Percentiles rank a stretch among this genome's conserved stretches.
phyloP scores from a whole-genome alignment of 2,797 vertebrate genomes.

The Enteromius thamalakanensis region DNA sequence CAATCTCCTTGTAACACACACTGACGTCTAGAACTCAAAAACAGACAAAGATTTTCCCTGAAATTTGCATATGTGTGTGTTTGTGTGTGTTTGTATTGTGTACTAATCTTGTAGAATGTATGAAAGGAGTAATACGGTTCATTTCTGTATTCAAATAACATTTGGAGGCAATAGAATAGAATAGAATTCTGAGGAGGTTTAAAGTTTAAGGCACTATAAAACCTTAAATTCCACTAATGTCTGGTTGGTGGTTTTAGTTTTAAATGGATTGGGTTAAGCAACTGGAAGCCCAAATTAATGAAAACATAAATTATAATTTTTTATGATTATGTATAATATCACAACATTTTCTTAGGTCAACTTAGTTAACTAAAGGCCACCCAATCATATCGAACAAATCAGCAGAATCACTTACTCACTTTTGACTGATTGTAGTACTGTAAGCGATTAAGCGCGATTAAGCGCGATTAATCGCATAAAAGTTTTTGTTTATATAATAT shows the following conservation, averaged over 20 bases:
- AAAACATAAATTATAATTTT: not conserved
- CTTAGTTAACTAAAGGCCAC: not conserved
- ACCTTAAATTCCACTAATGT: not conserved
- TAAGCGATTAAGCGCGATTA: too few species aligned
- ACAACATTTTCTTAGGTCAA: not conserved
- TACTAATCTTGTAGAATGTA: conserved; percentile 29
- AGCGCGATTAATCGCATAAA: too few species aligned
- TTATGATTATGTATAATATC: not conserved
- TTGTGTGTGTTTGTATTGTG: conserved; percentile 24
- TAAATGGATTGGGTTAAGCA: not conserved
- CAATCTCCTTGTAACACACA: conserved; percentile 19
- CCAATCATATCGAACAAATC: not conserved
- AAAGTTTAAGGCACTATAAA: not conserved
- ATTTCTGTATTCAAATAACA: not conserved
- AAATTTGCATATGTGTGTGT: not conserved
- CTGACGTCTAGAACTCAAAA: conserved; percentile 1
- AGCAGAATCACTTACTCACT: not conserved
- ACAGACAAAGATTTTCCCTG: not conserved
- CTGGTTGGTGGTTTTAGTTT: not conserved
- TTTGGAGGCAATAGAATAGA: not conserved
- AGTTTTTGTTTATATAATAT: too few species aligned
- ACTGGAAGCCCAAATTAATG: not conserved
- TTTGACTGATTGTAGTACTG: too few species aligned
- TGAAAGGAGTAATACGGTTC: not conserved
- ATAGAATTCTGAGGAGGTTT: conserved; percentile 2